These are phyloP conservation scores for Valencia hispanica DNA, from an alignment of 2,797 vertebrate species.

Conservation along the genomic window DNA sequence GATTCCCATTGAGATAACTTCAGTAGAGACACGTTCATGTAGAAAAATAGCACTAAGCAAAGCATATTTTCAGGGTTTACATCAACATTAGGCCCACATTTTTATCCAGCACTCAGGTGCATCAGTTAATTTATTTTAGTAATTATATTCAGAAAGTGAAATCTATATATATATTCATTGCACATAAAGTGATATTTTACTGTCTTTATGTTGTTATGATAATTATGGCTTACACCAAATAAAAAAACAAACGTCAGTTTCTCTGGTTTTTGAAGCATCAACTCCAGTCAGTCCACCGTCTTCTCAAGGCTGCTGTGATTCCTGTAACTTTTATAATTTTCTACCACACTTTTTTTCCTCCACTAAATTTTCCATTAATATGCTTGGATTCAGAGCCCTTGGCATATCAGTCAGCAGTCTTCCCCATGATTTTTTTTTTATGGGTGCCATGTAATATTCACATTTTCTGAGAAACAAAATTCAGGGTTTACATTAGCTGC, in stretches of 20 bases:
- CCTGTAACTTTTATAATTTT: neutral
- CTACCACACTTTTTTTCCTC: neutral
- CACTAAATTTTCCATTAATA: neutral
- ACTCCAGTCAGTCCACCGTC: neutral
- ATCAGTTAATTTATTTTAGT: neutral
- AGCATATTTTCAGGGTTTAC: slow-evolving; percentile 46
- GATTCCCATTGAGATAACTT: slow-evolving; percentile 28
- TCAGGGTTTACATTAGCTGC: neutral
- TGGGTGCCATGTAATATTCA: neutral
- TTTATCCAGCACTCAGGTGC: neutral
- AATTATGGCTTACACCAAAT: neutral
- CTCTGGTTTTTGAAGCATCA: neutral
- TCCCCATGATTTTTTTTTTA: neutral
- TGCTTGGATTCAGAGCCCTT: neutral
- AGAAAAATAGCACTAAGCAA: slow-evolving; percentile 64
- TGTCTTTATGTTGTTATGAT: neutral
- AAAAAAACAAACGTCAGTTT: neutral
- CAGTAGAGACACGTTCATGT: slow-evolving; percentile 30
- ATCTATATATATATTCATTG: neutral
- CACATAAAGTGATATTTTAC: neutral
- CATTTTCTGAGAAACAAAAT: neutral
- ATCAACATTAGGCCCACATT: slow-evolving; percentile 21
- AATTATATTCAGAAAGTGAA: neutral
- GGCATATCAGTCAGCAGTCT: neutral
- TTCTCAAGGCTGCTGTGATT: neutral